Conservation (phyloP, 1,140 invertebrate genomes). For the Araneus ventricosus region DNA sequence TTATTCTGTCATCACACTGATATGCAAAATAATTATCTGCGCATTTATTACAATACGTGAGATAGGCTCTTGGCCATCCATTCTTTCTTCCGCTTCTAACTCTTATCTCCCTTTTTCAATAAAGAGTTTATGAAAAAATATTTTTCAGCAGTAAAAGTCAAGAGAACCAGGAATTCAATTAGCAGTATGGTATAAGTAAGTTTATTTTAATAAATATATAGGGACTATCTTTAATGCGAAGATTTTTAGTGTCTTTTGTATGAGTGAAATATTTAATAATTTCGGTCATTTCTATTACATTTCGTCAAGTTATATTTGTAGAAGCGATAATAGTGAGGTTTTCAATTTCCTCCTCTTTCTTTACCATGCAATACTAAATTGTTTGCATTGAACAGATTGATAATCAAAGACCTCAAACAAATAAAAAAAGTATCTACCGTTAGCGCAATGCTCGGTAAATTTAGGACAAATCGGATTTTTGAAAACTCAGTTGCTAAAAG, state of each 20-base stretch:
- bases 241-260: not conserved
- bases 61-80: not conserved
- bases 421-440: too few relatives aligned
- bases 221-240: not conserved
- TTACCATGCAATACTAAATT: too few relatives aligned
- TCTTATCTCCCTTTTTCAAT: not conserved
- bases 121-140: not conserved
- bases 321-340: too few relatives aligned
- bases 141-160: not conserved
- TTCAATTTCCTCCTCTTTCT: too few relatives aligned
- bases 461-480: too few relatives aligned
- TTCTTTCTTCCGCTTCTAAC: not conserved
- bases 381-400: too few relatives aligned
- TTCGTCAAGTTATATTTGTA: too few relatives aligned
- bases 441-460: too few relatives aligned
- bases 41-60: not conserved
- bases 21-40: not conserved
- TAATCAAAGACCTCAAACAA: too few relatives aligned
- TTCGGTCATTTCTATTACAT: not conserved
- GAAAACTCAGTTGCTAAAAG: too few relatives aligned
- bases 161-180: not conserved
- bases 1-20: not conserved
- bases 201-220: not conserved
- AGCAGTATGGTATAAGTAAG: not conserved
- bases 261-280: not conserved